Evolutionary conservation across 2,797 vertebrate species (phyloP), one percentile per base, ranked within the genome.

Genomic region (Thaleichthys pacificus): DNA sequence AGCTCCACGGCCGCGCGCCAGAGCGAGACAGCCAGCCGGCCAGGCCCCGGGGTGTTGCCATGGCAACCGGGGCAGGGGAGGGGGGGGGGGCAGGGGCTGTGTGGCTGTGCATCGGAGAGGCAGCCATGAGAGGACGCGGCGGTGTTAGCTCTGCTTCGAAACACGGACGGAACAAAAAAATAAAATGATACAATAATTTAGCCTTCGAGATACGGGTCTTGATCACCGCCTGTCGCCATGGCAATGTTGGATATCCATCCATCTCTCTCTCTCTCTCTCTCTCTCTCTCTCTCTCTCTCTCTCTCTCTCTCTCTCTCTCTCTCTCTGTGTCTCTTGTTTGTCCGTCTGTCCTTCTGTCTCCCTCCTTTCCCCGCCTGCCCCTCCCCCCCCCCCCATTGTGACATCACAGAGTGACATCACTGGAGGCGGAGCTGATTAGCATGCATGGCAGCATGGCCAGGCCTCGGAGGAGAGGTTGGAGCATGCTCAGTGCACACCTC

Each of bases 21-120:
- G 72, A 85, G 78, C 69, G 73, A 86, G 80, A 81, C 66, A 76
- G 77, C 77, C 77, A 81, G 77, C 82, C 77, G 82, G 86, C 83
- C 82, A 85, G 85, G 86, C 82, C 87, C 80, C 85, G 89, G 80
- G 89, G 87, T 85, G 91, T 94, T 94, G 87, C 91, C 88, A 92
- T 92, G 89, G 91, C 89, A 86, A 94, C 92, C 88, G 56, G 64
- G 71, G 78, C 42, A 3, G 42, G 42, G 42, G 42, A 3, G 42
- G 42, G 42, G 42, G 42, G 42, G 11, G 11, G 38, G 38, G 38
- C 2, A 1, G 9, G 42, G 42, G 42, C 9, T 47, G 38, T 42
- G 38, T 42, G 38, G 38, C 8, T 42, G 42, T 47, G 42, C 42
- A 47, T 47, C 2, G 42, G 42, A 47, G 42, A 14, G 42, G 42